Conservation (phyloP, 2,888 invertebrate genomes). For the Himalopsyche tibetana region DNA sequence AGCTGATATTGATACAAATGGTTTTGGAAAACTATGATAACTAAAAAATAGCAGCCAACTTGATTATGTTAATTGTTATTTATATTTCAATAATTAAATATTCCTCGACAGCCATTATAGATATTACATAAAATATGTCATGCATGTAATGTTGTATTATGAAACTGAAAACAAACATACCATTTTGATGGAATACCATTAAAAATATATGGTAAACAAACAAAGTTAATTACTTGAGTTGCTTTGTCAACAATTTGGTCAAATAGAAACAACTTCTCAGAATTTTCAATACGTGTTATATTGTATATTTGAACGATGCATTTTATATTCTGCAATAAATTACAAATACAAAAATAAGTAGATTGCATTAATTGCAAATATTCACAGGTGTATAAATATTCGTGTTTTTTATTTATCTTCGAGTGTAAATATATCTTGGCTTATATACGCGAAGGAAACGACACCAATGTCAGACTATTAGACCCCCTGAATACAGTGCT, state of each 20-base stretch:
- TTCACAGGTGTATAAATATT: constrained; percentile 22
- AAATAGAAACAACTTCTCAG: constrained; percentile 22
- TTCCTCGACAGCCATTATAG: too few species aligned
- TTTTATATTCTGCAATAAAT: constrained; percentile 48
- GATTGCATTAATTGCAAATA: neutral
- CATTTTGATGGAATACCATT: too few species aligned
- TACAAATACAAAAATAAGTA: neutral
- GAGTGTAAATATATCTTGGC: neutral
- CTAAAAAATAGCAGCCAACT: too few species aligned
- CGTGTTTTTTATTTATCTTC: constrained; percentile 9
- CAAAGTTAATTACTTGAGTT: neutral
- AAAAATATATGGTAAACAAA: too few species aligned
- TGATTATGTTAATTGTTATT: too few species aligned
- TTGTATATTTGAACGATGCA: constrained; percentile 43
- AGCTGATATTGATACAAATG: too few species aligned
- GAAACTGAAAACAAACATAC: too few species aligned
- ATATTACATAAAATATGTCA: too few species aligned
- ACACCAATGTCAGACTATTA: neutral
- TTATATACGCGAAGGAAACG: constrained; percentile 14
- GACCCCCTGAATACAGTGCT: neutral
- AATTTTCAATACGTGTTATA: neutral
- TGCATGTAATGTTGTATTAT: too few species aligned
- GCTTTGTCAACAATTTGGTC: constrained; percentile 8
- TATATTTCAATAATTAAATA: too few species aligned
- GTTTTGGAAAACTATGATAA: too few species aligned